Evolutionary conservation across 2,888 invertebrate genomes (phyloP).

Genomic region (Noctuana brunneofusca): DNA sequence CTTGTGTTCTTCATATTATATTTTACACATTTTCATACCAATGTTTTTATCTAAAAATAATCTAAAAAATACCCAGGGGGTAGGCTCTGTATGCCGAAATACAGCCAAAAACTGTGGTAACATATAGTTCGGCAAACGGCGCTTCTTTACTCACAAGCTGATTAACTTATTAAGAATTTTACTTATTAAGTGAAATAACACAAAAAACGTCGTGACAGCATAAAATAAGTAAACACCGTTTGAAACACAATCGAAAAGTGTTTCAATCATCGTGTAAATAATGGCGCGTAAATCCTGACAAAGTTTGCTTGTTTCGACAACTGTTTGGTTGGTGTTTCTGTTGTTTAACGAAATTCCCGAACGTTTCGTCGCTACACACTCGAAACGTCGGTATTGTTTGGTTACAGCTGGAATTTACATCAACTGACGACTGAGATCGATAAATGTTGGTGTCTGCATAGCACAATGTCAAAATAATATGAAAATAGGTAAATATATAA

Average conservation of each 20-base stretch:
- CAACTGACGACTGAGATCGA: slow-evolving; percentile 28
- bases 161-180: no score
- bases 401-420: slow-evolving; percentile 27
- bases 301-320: slow-evolving; percentile 25
- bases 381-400: slow-evolving; percentile 22
- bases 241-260: slow-evolving; percentile 20
- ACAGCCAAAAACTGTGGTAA: no score
- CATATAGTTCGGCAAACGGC: no score
- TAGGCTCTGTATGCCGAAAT: no score
- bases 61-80: no score
- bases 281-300: slow-evolving; percentile 26
- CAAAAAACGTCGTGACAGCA: not conserved
- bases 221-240: not conserved
- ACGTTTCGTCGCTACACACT: slow-evolving; percentile 9
- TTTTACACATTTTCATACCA: no score
- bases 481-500: not conserved
- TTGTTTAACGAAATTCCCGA: slow-evolving; percentile 27
- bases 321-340: slow-evolving; percentile 25
- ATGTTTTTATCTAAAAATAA: no score
- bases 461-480: not conserved
- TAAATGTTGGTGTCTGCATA: slow-evolving; percentile 1
- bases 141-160: no score
- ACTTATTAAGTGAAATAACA: not conserved
- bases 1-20: no score
- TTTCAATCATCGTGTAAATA: slow-evolving; percentile 23